A percentile compares a stretch with the other conserved stretches of the same genome.
These are phyloP conservation scores for Casuarius casuarius DNA, from an alignment of 2,113 vertebrate genomes.

Conservation along the genomic window DNA sequence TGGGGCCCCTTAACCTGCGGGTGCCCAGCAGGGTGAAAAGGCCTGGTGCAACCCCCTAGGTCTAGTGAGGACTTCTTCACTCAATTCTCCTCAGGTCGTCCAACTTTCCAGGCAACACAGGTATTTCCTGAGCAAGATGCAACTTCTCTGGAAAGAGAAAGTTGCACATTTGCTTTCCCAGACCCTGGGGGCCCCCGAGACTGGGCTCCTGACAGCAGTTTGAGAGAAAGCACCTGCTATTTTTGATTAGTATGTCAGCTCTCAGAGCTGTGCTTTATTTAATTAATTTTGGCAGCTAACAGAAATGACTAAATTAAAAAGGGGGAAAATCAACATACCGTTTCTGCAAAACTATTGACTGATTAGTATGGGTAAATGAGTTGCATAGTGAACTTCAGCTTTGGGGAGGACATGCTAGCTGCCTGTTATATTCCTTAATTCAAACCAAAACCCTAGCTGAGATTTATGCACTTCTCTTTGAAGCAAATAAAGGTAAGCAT, in stretches of 20 bases:
- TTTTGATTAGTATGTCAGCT: constrained; percentile 20
- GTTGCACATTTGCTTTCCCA: not conserved
- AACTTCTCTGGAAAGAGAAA: not conserved
- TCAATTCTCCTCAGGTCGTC: not conserved
- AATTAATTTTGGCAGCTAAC: constrained; percentile 43
- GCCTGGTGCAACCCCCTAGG: not conserved
- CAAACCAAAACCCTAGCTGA: not conserved
- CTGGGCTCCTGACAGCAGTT: not conserved
- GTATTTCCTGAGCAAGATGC: accelerated
- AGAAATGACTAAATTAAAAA: constrained; percentile 21
- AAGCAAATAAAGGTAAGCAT: not conserved
- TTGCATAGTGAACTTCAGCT: not conserved
- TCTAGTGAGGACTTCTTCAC: not conserved
- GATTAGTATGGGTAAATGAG: constrained; percentile 7
- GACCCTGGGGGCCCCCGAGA: not conserved
- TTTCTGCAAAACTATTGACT: constrained; percentile 25
- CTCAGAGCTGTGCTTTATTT: not conserved
- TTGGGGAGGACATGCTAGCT: not conserved
- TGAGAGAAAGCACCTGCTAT: constrained; percentile 12
- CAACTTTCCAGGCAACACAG: not conserved
- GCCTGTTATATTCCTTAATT: not conserved
- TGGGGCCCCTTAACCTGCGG: accelerated
- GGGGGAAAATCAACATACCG: not conserved
- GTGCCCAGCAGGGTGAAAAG: not conserved
- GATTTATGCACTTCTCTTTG: not conserved